These are phyloP conservation scores for Syrphus vitripennis DNA, from an alignment of 2,888 invertebrate species.

Conservation along the genomic window DNA sequence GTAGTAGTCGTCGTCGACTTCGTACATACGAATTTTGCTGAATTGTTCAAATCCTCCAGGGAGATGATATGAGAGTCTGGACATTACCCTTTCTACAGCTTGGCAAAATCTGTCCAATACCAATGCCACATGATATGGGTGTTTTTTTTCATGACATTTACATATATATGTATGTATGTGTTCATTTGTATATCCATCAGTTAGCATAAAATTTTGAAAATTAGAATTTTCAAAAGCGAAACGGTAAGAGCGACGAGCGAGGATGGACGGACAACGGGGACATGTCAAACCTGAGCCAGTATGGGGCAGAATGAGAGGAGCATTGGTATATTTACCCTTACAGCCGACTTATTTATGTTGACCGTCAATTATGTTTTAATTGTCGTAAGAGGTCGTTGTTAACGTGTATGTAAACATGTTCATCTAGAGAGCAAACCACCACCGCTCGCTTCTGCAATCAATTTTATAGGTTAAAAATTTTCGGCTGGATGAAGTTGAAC, in stretches of 20 bases:
- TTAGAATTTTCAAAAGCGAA: conserved; percentile 60
- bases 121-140: neutral
- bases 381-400: conserved; percentile 79
- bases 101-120: conserved; percentile 28
- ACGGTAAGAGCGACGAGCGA: neutral
- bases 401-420: conserved; percentile 59
- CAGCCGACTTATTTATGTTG: conserved; percentile 77
- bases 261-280: conserved; percentile 14
- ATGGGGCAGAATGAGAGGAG: conserved; percentile 74
- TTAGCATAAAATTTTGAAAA: conserved; percentile 63
- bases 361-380: conserved; percentile 82
- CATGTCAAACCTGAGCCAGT: conserved; percentile 22
- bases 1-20: neutral
- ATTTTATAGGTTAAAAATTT: conserved; percentile 40
- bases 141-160: neutral
- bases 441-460: conserved; percentile 1
- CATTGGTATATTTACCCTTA: conserved; percentile 48
- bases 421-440: conserved; percentile 23
- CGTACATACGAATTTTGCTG: conserved; percentile 57
- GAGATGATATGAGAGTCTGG: conserved; percentile 37
- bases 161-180: neutral
- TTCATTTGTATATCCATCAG: conserved; percentile 11
- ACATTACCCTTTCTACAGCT: conserved; percentile 38
- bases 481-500: neutral
- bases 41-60: conserved; percentile 64